phyloP scores from a whole-genome alignment of 2,113 vertebrate genomes.

The Colistium nudipinnis region DNA sequence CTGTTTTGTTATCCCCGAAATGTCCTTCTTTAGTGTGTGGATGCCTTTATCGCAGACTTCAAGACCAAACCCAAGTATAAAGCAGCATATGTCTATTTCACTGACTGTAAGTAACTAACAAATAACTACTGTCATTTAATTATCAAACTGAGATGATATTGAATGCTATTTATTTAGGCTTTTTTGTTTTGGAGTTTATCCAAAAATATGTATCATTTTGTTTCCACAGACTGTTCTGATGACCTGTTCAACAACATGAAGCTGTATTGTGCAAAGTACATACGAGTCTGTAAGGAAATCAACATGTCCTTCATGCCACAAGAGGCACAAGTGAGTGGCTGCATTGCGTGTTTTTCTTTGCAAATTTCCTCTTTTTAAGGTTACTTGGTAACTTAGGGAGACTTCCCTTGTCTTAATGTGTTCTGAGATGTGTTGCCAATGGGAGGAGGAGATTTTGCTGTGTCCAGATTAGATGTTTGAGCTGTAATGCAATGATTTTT shows the following conservation, averaged over 20 bases:
- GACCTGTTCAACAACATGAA: conserved; percentile 93
- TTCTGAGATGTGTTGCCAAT: not conserved
- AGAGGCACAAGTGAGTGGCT: conserved; percentile 88
- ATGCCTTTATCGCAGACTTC: conserved; percentile 92
- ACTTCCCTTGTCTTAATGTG: not conserved
- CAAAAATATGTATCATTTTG: not conserved
- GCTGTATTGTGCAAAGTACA: conserved; percentile 86
- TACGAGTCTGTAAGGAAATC: conserved; percentile 93
- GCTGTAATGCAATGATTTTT: not conserved
- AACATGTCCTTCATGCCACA: conserved; percentile 92
- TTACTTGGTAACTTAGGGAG: not conserved
- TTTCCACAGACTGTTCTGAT: conserved; percentile 88
- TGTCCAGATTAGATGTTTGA: not conserved
- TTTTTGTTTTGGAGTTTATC: too few relatives aligned
- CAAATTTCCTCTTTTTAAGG: conserved; percentile 1
- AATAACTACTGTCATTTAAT: not conserved
- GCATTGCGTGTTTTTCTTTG: conserved; percentile 20
- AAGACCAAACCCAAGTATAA: conserved; percentile 91
- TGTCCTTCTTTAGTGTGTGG: conserved; percentile 85
- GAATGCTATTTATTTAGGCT: too few relatives aligned
- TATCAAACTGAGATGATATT: conserved; percentile 2
- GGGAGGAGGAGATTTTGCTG: not conserved
- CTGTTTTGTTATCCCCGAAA: conserved; percentile 6
- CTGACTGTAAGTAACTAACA: conserved; percentile 89
- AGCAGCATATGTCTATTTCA: conserved; percentile 95